These are phyloP conservation scores for Sarcophaga bullata DNA, from an alignment of 1,140 invertebrate species.

Conservation along the genomic window DNA sequence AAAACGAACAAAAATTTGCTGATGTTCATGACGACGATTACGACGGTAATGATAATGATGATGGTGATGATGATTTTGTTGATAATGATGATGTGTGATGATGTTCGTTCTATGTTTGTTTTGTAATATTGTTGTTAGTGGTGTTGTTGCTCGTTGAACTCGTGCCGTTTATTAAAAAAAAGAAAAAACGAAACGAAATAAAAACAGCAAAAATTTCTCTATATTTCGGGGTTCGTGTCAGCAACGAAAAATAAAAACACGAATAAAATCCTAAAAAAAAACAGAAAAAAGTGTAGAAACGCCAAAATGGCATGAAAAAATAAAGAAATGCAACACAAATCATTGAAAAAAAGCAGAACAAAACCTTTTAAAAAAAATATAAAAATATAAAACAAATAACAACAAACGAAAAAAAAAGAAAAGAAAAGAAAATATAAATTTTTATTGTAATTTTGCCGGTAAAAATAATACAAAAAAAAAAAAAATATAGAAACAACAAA, in stretches of 20 bases:
- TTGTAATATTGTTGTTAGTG: too few relatives aligned
- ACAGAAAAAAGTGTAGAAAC: neutral
- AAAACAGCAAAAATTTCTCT: too few relatives aligned
- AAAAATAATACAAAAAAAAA: constrained; percentile 22
- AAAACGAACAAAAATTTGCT: too few relatives aligned
- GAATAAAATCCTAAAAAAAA: neutral
- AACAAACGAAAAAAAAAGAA: neutral
- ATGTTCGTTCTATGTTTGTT: too few relatives aligned
- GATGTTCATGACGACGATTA: too few relatives aligned
- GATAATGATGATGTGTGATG: too few relatives aligned
- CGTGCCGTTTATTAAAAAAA: neutral
- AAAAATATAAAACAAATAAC: neutral
- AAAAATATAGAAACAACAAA: neutral
- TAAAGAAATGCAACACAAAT: constrained; percentile 31
- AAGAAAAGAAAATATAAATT: constrained; percentile 26
- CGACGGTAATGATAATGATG: too few relatives aligned
- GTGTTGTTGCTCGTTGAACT: neutral
- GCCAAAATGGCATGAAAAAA: neutral
- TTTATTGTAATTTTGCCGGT: constrained; percentile 34
- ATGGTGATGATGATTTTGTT: too few relatives aligned
- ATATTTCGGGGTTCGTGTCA: too few relatives aligned
- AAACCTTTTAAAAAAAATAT: neutral
- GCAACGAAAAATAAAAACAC: neutral
- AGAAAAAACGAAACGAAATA: neutral
- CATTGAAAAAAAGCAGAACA: constrained; percentile 17